Percentiles rank a stretch among this genome's conserved stretches.
Conservation (phyloP, 2,113 vertebrate genomes). For the Hemiscyllium ocellatum region DNA sequence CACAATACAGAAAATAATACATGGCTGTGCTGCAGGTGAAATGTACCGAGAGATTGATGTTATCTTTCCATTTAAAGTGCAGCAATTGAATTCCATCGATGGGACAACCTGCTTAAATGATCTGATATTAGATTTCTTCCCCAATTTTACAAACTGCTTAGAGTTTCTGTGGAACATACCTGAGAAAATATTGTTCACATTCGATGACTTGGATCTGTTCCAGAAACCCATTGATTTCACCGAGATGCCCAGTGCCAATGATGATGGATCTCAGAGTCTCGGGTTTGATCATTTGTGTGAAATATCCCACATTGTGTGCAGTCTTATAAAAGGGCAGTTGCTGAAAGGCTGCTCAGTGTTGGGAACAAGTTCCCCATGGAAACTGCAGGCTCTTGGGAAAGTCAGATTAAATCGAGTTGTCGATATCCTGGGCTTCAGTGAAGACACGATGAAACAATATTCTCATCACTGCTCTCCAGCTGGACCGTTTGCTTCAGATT, state of each 20-base stretch:
- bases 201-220: neutral
- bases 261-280: neutral
- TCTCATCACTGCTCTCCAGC: neutral
- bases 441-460: neutral
- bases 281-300: fast-evolving
- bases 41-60: neutral
- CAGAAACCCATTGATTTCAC: neutral
- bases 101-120: neutral
- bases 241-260: fast-evolving
- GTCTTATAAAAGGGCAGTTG: neutral
- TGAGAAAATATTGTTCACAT: neutral
- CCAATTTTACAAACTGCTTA: neutral
- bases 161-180: neutral
- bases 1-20: too few relatives aligned
- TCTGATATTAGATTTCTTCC: neutral
- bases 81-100: neutral
- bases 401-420: fast-evolving
- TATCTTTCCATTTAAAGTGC: neutral
- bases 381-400: neutral
- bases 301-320: neutral
- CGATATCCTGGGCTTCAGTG: neutral
- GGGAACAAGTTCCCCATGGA: neutral
- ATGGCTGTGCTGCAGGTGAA: too few relatives aligned
- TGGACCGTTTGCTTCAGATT: neutral
- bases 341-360: neutral